Conservation (phyloP, 2,113 vertebrate genomes). For the Trichomycterus rosablanca region DNA sequence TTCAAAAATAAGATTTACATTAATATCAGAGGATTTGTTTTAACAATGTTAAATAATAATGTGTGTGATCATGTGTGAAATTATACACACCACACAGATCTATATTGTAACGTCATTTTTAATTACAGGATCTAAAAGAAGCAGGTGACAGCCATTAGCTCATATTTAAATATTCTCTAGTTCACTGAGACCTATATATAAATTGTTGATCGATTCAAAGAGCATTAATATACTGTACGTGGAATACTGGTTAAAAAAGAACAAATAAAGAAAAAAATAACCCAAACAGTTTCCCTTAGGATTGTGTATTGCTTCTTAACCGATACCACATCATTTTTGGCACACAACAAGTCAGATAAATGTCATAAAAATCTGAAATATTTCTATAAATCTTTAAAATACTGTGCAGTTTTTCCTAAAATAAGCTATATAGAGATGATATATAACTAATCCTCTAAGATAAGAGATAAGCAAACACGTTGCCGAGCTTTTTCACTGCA, state of each 20-base stretch:
- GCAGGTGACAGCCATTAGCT: constrained; percentile 49
- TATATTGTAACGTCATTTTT: constrained; percentile 45
- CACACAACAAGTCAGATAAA: constrained; percentile 53
- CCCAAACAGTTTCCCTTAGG: constrained; percentile 45
- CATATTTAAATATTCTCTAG: constrained; percentile 44
- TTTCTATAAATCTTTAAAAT: constrained; percentile 61
- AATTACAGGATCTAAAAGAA: constrained; percentile 53
- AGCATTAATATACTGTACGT: constrained; percentile 42
- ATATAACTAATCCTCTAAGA: constrained; percentile 47
- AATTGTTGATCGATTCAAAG: constrained; percentile 26
- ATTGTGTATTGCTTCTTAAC: constrained; percentile 55
- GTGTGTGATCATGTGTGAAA: constrained; percentile 9
- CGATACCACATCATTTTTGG: constrained; percentile 48
- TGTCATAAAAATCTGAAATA: constrained; percentile 53
- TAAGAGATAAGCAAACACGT: constrained; percentile 44
- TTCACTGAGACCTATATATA: constrained; percentile 50
- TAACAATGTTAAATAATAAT: too few relatives aligned
- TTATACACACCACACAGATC: constrained; percentile 46
- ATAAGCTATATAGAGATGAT: constrained; percentile 55
- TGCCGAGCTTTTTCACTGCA: constrained; percentile 36
- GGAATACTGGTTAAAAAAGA: constrained; percentile 36
- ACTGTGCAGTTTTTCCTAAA: constrained; percentile 56
- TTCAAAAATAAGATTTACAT: too few relatives aligned
- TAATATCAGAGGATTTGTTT: too few relatives aligned
- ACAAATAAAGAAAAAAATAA: constrained; percentile 9